A percentile compares a stretch with the other conserved stretches of the same genome.
Conservation (phyloP, 2,797 vertebrate genomes). For the Glossophaga mutica region DNA sequence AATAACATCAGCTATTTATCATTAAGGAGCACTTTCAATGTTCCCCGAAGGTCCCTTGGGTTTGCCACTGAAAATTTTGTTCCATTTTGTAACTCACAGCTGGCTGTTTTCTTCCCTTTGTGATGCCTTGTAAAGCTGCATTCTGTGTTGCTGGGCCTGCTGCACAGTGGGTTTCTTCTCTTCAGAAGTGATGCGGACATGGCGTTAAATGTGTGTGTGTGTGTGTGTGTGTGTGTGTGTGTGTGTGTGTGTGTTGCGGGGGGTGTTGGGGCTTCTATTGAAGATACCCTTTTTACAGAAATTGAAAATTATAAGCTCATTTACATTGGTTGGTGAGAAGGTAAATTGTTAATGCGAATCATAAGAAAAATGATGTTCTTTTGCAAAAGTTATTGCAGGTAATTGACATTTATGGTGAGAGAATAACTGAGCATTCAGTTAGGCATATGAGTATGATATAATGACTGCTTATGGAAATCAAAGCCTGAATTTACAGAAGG, state of each 20-base stretch:
- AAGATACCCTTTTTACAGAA: background rate
- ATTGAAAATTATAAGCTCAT: background rate
- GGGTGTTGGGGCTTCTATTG: background rate
- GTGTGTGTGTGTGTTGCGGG: no score
- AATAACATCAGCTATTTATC: constrained; percentile 21
- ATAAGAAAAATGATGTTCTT: background rate
- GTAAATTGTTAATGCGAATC: background rate
- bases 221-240: no score
- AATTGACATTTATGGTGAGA: constrained; percentile 39
- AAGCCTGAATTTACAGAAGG: background rate
- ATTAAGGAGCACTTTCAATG: constrained; percentile 42
- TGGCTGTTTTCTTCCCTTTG: constrained; percentile 65
- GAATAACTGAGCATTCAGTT: constrained; percentile 16
- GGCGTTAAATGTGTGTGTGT: background rate
- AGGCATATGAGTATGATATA: background rate
- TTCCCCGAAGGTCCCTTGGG: constrained; percentile 37
- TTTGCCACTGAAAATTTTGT: constrained; percentile 35
- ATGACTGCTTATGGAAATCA: constrained; percentile 30
- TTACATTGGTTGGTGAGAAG: background rate
- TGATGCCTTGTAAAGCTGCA: constrained; percentile 23
- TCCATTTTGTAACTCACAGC: constrained; percentile 59
- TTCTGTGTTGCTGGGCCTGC: constrained; percentile 53
- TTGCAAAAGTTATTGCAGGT: constrained; percentile 12
- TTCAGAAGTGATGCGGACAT: background rate
- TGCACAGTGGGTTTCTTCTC: constrained; percentile 61